Evolutionary conservation across 2,797 vertebrate species (phyloP).

Genomic region (Avahi laniger): DNA sequence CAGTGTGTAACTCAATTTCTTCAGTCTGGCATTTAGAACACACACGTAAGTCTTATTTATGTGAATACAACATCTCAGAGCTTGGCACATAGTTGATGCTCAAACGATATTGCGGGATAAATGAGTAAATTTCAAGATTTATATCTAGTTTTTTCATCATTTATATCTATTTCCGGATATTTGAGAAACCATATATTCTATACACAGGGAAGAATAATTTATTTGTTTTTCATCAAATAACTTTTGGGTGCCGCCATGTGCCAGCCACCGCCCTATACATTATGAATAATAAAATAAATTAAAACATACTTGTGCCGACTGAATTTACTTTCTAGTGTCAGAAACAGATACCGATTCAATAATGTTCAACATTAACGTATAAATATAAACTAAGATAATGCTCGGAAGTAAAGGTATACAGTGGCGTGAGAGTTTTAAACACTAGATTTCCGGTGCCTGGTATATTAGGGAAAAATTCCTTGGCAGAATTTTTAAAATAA

Average conservation of each 20-base stretch:
- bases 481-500: neutral
- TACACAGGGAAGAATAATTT: neutral
- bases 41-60: no score
- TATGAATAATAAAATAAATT: neutral
- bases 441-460: neutral
- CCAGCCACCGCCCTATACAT: neutral
- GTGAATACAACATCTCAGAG: no score
- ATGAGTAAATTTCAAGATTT: no score
- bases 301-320: neutral
- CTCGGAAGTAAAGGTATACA: neutral
- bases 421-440: neutral
- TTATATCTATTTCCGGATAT: neutral
- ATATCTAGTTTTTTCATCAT: no score
- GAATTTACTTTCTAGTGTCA: neutral
- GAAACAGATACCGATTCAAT: neutral
- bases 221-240: neutral
- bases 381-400: neutral
- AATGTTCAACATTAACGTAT: neutral
- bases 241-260: neutral
- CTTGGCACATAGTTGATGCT: no score
- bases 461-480: no score
- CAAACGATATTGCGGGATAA: no score
- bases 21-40: no score
- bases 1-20: no score
- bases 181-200: neutral